Evolutionary conservation across 2,113 vertebrate species (phyloP), one percentile per base, ranked within the genome.

Genomic region (Dendropsophus ebraccatus): DNA sequence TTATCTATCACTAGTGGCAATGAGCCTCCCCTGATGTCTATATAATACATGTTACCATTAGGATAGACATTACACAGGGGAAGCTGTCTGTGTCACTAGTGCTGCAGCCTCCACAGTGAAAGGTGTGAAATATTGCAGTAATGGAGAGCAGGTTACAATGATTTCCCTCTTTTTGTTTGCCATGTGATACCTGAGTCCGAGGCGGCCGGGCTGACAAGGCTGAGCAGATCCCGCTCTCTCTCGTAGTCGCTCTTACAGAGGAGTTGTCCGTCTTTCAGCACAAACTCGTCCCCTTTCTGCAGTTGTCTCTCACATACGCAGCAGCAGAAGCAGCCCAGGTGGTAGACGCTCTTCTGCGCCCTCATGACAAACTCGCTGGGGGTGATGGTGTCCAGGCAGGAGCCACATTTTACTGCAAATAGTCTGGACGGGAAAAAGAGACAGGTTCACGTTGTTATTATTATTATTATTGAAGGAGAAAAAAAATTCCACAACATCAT

Each of bases 311-410:
- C 96, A 0, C 98, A 99, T 87, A 97, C 95, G 0, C 96, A 96
- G 93, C 98, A 98, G 94, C 95, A 96, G 94, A 99, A 99, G 93
- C 98, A 99, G 91, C 87, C 93, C 93, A 99, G 94, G 94, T 99
- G 98, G 93, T 98, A 99, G 88, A 98, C 96, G 0, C 94, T 93
- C 88, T 96, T 93, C 89, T 96, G 96, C 4, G 95, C 96, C 0
- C 95, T 95, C 97, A 99, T 98, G 87, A 99, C 97, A 89, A 99
- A 95, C 91, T 99, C 98, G 0, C 94, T 93, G 50, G 97, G 96
- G 0, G 96, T 93, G 9, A 99, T 91, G 90, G 94, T 90, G 91
- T 96, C 95, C 2, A 94, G 88, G 89, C 98, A 99, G 76, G 96
- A 95, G 1, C 94, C 92, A 4, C 98, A 99, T 23, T 94, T 96